Conservation (phyloP, 2,797 vertebrate genomes). For the Molossus alvarezi region DNA sequence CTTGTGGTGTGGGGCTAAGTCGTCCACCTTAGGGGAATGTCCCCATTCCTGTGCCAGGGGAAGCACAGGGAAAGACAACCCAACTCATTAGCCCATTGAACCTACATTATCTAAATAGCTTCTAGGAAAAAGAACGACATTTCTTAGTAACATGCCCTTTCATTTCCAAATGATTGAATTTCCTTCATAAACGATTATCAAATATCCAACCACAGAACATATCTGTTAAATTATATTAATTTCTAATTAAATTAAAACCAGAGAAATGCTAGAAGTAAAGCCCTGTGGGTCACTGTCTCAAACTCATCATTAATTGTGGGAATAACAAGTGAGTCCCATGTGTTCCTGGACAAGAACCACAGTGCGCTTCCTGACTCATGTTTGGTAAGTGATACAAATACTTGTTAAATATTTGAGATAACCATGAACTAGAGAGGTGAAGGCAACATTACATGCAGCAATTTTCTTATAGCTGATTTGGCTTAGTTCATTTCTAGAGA, state of each 20-base stretch:
- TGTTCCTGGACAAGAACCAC: background rate
- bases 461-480: conserved; percentile 43
- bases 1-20: background rate
- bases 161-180: conserved; percentile 56
- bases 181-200: conserved; percentile 18
- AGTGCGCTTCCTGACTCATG: conserved; percentile 14
- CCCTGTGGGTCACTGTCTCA: background rate
- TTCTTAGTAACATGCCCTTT: conserved; percentile 1
- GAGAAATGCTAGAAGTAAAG: background rate
- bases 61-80: conserved; percentile 10
- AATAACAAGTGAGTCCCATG: conserved; percentile 31
- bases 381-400: conserved; percentile 44
- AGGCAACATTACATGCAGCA: background rate
- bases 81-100: background rate
- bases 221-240: conserved; percentile 30
- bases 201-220: background rate
- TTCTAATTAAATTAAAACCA: conserved; percentile 53
- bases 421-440: background rate
- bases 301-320: background rate
- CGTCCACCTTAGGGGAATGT: background rate
- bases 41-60: background rate
- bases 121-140: background rate
- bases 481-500: background rate
- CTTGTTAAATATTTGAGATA: conserved; percentile 29
- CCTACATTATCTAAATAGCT: background rate